phyloP scores from a whole-genome alignment of 1,140 invertebrate species.

The Platorchestia sp. region DNA sequence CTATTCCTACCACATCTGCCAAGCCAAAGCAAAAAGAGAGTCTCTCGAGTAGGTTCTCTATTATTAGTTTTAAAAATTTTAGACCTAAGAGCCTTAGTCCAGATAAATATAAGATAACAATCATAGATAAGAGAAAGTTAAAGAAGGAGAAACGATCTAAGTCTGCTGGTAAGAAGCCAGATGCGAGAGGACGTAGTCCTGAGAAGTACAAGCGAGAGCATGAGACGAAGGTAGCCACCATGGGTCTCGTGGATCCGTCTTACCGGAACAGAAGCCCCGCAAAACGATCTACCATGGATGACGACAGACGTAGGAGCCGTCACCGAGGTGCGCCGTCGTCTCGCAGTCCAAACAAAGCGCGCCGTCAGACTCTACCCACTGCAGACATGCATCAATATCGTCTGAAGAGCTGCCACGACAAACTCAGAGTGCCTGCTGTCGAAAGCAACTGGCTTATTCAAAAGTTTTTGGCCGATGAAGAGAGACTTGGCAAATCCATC shows the following conservation, averaged over 20 bases:
- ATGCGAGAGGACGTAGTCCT: conserved; percentile 61
- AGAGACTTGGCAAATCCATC: conserved; percentile 65
- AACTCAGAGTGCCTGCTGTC: conserved; percentile 57
- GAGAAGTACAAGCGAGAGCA: conserved; percentile 63
- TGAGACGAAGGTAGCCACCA: conserved; percentile 45
- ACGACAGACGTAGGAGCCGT: conserved; percentile 59
- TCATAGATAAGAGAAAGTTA: conserved; percentile 64
- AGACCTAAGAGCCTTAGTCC: conserved; percentile 65
- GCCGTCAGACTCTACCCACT: conserved; percentile 59
- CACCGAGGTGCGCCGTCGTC: conserved; percentile 33
- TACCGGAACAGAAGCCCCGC: conserved; percentile 60
- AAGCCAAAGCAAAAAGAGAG: conserved; percentile 61
- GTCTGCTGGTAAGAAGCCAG: neutral
- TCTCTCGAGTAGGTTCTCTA: conserved; percentile 66
- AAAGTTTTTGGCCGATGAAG: conserved; percentile 67
- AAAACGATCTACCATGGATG: conserved; percentile 62
- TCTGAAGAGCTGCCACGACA: conserved; percentile 63
- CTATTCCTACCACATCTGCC: conserved; percentile 43
- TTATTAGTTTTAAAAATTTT: conserved; percentile 66
- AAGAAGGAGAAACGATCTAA: conserved; percentile 49
- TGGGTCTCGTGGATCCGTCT: conserved; percentile 59
- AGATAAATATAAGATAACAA: conserved; percentile 66
- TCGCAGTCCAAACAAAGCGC: conserved; percentile 62
- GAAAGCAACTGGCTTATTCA: conserved; percentile 67
- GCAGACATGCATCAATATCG: conserved; percentile 62